Conservation (phyloP, 2,113 vertebrate species). For the Micronycteris hirsuta region DNA sequence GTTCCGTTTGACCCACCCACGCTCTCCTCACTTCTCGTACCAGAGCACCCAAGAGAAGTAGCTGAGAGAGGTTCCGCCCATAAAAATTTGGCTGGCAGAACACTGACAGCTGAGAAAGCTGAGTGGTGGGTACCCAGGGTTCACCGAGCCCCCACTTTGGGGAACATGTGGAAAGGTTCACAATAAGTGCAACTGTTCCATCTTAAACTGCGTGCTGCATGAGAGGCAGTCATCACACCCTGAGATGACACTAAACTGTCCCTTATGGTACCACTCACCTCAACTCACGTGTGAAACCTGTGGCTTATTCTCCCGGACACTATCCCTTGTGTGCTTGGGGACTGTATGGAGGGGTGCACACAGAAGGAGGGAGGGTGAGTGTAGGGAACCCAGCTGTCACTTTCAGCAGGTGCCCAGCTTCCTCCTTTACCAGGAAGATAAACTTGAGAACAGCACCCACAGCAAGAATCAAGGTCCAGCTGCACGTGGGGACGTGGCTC, state of each 20-base stretch:
- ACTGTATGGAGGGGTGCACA: not conserved
- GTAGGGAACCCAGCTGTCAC: not conserved
- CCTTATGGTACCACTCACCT: not conserved
- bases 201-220: not conserved
- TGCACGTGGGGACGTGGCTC: not conserved
- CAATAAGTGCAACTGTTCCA: not conserved
- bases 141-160: too few species aligned
- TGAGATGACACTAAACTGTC: not conserved
- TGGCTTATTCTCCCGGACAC: not conserved
- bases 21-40: not conserved
- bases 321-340: not conserved
- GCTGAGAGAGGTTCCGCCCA: too few species aligned
- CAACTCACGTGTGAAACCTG: not conserved
- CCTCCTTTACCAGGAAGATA: not conserved
- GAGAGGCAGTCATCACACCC: not conserved
- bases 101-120: not conserved
- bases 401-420: not conserved
- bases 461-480: not conserved
- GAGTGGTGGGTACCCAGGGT: fast-evolving
- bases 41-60: too few species aligned
- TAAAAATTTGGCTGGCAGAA: not conserved
- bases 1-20: fast-evolving
- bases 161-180: not conserved
- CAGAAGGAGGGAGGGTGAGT: not conserved
- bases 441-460: not conserved